Percentiles rank a stretch among this genome's conserved stretches.
Conservation (phyloP, 2,888 invertebrate species). For the Agrochola lychnidis region DNA sequence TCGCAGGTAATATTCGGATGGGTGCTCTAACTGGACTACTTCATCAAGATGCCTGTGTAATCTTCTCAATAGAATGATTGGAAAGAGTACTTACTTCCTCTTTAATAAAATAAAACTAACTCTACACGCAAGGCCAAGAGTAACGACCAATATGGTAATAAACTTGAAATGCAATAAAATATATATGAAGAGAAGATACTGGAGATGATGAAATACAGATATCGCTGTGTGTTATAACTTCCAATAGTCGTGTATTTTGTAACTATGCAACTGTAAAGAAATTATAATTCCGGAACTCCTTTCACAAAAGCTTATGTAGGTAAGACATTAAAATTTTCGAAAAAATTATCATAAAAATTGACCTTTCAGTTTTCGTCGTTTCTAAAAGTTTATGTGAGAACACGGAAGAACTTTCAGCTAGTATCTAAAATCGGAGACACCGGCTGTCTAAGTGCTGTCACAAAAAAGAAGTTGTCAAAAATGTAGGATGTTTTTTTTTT, state of each 20-base stretch:
- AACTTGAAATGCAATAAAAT: conserved; percentile 25
- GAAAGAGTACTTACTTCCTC: conserved; percentile 3
- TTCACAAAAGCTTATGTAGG: conserved; percentile 20
- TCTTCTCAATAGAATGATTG: conserved; percentile 4
- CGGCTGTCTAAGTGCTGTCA: no score
- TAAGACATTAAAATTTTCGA: no score
- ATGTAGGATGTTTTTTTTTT: neutral
- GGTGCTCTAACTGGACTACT: no score
- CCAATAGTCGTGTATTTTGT: neutral
- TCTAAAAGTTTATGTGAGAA: conserved; percentile 13
- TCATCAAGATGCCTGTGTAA: neutral
- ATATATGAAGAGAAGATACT: neutral
- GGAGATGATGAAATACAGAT: neutral
- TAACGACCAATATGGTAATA: conserved; percentile 37
- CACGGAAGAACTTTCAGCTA: conserved; percentile 2
- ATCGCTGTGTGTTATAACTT: neutral
- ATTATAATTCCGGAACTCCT: neutral
- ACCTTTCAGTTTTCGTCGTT: no score
- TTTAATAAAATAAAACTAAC: conserved; percentile 11
- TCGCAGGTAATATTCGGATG: no score
- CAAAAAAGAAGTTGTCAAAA: neutral
- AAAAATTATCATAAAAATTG: no score
- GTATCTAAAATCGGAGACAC: neutral
- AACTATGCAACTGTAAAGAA: neutral
- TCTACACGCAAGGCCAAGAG: conserved; percentile 24